These are phyloP conservation scores for Charadrius vociferus DNA, from an alignment of 2,113 vertebrate genomes.

Conservation along the genomic window DNA sequence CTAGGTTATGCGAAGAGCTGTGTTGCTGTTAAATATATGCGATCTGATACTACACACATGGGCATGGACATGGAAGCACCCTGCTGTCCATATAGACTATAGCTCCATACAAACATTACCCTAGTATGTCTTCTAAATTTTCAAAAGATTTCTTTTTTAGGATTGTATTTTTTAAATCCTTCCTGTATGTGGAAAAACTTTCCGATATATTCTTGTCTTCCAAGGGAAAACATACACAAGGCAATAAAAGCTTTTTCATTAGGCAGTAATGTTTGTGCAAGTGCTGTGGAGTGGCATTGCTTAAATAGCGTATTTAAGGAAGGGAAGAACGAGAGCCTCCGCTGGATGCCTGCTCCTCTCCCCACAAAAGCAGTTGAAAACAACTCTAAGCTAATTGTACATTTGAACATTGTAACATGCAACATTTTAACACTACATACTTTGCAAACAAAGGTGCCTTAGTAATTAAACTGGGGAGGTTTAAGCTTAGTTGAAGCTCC, in stretches of 20 bases:
- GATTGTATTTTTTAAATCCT: not conserved
- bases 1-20: not conserved
- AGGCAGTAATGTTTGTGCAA: not conserved
- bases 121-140: not conserved
- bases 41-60: accelerated
- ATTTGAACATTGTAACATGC: not conserved
- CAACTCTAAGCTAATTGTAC: not conserved
- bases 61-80: not conserved
- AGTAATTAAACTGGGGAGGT: not conserved
- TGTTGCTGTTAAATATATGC: not conserved
- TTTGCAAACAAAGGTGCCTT: not conserved
- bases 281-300: not conserved
- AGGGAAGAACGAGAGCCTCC: not conserved
- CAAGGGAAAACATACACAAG: not conserved
- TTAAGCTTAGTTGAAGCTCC: not conserved
- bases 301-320: not conserved
- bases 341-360: not conserved
- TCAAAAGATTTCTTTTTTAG: not conserved
- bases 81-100: not conserved
- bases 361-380: not conserved
- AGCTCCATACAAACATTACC: not conserved
- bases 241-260: not conserved
- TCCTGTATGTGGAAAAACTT: not conserved
- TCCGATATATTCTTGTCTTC: not conserved
- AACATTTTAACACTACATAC: not conserved